These are phyloP conservation scores for Notechis scutatus DNA, from an alignment of 2,113 vertebrate species.

Conservation along the genomic window DNA sequence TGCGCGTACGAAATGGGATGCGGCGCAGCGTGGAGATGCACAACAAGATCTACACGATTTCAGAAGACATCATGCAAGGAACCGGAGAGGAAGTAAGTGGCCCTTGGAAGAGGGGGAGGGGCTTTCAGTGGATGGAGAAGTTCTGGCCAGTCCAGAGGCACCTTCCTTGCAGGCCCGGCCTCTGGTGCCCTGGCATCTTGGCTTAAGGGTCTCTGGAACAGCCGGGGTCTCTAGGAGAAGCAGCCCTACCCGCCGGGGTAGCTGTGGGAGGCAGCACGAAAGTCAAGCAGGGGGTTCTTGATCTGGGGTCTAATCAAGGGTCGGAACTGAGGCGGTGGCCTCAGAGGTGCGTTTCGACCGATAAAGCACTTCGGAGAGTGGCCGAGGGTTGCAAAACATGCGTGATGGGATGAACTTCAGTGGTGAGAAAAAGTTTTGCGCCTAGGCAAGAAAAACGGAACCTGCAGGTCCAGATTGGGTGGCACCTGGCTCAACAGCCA, in stretches of 20 bases:
- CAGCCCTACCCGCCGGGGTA: not conserved
- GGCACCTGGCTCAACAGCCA: too few species aligned
- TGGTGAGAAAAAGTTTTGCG: not conserved
- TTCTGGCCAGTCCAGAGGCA: too few species aligned
- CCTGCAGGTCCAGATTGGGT: too few species aligned
- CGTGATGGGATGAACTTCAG: not conserved
- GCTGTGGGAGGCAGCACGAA: not conserved
- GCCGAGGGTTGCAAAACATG: too few species aligned
- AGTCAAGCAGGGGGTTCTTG: not conserved
- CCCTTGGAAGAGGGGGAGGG: rapidly evolving
- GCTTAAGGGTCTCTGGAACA: not conserved
- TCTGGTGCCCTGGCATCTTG: not conserved
- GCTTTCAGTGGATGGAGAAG: not conserved
- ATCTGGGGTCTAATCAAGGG: not conserved
- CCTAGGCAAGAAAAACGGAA: not conserved
- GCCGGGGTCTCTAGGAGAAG: not conserved
- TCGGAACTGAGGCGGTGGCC: not conserved
- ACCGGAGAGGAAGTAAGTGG: conserved; percentile 87
- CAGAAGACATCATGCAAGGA: conserved; percentile 88
- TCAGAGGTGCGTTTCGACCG: not conserved
- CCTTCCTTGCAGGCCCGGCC: too few species aligned
- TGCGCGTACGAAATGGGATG: conserved; percentile 80
- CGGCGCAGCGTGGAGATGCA: conserved; percentile 87
- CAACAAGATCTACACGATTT: conserved; percentile 95
- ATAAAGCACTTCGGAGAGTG: not conserved